Base-by-base conservation (phyloP, 2,113 vertebrate genomes). In the Gyps fulvus region DNA sequence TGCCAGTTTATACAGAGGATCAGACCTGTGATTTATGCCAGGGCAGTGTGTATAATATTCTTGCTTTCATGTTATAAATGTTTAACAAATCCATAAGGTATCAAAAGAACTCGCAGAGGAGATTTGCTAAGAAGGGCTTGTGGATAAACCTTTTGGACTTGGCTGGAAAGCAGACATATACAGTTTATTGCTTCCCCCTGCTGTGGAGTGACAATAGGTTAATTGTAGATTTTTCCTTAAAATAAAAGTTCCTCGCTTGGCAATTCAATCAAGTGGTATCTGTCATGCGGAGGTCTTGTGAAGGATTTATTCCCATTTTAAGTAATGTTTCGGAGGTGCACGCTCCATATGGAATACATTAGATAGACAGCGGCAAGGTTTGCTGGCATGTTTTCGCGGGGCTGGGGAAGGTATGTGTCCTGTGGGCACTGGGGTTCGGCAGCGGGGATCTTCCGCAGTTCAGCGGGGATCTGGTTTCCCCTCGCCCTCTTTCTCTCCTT, bases 241-340 rank as follows among this genome's bases (percentile, higher is more conserved):
- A 97, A 94, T 95, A 91, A 94, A 95, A 91, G 59, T 90, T 94
- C 91, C 93, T 77, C 6, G 1, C 93, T 96, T 95, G 90, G 95
- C 93, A 95, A 70, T 90, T 95, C 89, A 66, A 27, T 95, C 95
- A 79, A 96, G 93, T 63, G 90, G 87, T 89, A 90, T 83, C 93
- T 66, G 88, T 94, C 94, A 87, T 34, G 88, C 27, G 9, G 82
- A 87, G 85, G 85, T 19, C 52, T 80, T 3, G 3, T 89, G 94
- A 97, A 97, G 91, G 97, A 95, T 95, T 97, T 94, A 97, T 98
- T 98, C 91, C 97, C 97, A 98, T 98, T 98, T 98, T 98, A 98
- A 98, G 96, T 98, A 97, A 98, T 98, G 97, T 98, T 97, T 97
- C 3, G 7, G 74, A 95, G 97, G 79, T 93, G 94, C 72, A 59